phyloP scores from a whole-genome alignment of 35 echinoderm and acorn worm genomes.

The Apostichopus californicus region DNA sequence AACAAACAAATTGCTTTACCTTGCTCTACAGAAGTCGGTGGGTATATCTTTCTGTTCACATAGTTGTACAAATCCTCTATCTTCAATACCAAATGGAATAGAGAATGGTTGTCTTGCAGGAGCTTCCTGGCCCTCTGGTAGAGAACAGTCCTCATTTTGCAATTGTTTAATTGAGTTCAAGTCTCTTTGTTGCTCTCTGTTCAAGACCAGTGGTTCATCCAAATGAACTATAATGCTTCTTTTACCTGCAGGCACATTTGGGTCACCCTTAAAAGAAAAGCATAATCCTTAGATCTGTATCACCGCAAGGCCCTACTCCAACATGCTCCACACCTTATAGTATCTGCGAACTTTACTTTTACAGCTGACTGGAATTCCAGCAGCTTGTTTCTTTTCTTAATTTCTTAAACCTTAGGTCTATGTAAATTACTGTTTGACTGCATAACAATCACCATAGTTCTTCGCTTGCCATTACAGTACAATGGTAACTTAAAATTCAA shows the following conservation, averaged over 20 bases:
- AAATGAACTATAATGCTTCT: constrained; percentile 80
- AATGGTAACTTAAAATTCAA: too few species aligned
- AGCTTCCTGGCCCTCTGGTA: too few species aligned
- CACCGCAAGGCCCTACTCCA: too few species aligned
- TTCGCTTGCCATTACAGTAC: too few species aligned
- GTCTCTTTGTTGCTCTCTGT: constrained; percentile 59
- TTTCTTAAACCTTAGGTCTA: too few species aligned
- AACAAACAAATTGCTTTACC: constrained; percentile 19
- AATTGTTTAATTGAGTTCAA: constrained; percentile 53
- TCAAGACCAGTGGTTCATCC: constrained; percentile 79
- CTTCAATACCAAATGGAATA: constrained; percentile 67
- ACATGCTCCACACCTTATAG: too few species aligned
- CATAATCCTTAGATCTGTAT: too few species aligned
- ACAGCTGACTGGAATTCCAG: too few species aligned
- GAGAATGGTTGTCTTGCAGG: constrained; percentile 66
- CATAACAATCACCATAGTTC: too few species aligned
- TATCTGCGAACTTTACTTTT: too few species aligned
- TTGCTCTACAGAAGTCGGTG: constrained; percentile 62
- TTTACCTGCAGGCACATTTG: constrained; percentile 84
- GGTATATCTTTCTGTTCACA: constrained; percentile 23
- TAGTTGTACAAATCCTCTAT: constrained; percentile 67
- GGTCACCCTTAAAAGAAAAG: constrained; percentile 73
- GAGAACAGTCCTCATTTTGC: not conserved
- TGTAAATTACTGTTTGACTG: too few species aligned
- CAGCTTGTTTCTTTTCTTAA: too few species aligned